These are phyloP conservation scores for Drosophila burlai DNA, from an alignment of 1,140 invertebrate species.

Conservation along the genomic window DNA sequence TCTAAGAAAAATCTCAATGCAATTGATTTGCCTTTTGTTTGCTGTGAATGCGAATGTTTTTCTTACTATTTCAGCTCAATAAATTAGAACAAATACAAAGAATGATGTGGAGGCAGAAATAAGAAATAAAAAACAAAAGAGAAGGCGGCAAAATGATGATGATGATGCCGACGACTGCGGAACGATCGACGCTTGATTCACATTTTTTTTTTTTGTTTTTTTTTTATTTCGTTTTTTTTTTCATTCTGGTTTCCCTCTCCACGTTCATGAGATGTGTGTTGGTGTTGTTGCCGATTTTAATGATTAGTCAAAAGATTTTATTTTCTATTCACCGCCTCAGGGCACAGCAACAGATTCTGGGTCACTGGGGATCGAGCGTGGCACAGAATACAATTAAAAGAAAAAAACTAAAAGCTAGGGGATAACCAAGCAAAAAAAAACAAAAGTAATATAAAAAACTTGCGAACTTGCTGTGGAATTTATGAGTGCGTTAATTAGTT, in stretches of 20 bases:
- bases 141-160: neutral
- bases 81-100: slow-evolving; percentile 33
- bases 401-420: slow-evolving; percentile 2
- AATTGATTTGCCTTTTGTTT: slow-evolving; percentile 44
- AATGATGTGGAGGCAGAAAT: neutral
- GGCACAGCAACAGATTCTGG: slow-evolving; percentile 39
- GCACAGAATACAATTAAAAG: neutral
- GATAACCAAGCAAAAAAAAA: neutral
- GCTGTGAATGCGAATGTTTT: neutral
- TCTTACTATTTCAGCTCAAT: slow-evolving; percentile 1
- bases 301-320: slow-evolving; percentile 42
- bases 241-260: slow-evolving; percentile 4
- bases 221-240: neutral
- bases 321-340: slow-evolving; percentile 28
- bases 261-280: neutral
- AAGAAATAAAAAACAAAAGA: slow-evolving; percentile 16
- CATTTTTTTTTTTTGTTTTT: slow-evolving; percentile 1
- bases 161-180: slow-evolving; percentile 10
- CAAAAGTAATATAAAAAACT: neutral
- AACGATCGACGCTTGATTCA: slow-evolving; percentile 20
- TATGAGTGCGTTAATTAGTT: slow-evolving; percentile 17
- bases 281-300: slow-evolving; percentile 24
- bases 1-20: slow-evolving; percentile 2
- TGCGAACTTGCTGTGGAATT: slow-evolving; percentile 23
- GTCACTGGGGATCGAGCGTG: slow-evolving; percentile 47